Conservation (phyloP, 2,888 invertebrate species). For the Isoperla grammatica region DNA sequence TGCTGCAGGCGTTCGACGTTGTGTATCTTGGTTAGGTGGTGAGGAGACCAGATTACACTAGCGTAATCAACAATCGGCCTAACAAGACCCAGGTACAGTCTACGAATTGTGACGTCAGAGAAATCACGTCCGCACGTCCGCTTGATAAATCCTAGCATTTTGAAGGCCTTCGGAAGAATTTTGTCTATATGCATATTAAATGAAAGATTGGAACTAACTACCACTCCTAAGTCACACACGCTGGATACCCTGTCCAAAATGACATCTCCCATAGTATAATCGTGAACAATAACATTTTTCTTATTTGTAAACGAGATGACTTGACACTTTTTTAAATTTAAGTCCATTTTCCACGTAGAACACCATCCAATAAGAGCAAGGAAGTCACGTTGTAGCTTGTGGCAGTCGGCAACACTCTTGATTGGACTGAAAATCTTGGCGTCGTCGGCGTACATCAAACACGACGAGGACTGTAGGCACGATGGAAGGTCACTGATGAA, state of each 20-base stretch:
- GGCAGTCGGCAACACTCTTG: neutral
- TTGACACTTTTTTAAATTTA: neutral
- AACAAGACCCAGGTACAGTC: neutral
- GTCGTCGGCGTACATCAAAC: neutral
- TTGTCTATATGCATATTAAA: neutral
- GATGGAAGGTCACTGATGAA: neutral
- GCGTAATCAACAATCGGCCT: neutral
- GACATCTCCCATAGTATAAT: neutral
- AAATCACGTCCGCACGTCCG: neutral
- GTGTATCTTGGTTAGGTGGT: neutral
- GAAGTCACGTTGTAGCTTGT: neutral
- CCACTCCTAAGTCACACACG: neutral
- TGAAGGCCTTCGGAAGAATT: neutral
- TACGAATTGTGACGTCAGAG: neutral
- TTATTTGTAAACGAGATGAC: neutral
- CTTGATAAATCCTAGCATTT: neutral
- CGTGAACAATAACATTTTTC: neutral
- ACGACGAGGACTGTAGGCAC: neutral
- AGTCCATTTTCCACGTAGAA: neutral
- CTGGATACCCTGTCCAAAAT: neutral
- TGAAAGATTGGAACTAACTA: neutral
- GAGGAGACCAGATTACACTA: neutral
- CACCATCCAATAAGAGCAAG: neutral
- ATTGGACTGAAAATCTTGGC: neutral
- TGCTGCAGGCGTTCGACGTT: neutral